These are phyloP conservation scores for Nephrotoma flavescens DNA, from an alignment of 2,888 invertebrate species.

Conservation along the genomic window DNA sequence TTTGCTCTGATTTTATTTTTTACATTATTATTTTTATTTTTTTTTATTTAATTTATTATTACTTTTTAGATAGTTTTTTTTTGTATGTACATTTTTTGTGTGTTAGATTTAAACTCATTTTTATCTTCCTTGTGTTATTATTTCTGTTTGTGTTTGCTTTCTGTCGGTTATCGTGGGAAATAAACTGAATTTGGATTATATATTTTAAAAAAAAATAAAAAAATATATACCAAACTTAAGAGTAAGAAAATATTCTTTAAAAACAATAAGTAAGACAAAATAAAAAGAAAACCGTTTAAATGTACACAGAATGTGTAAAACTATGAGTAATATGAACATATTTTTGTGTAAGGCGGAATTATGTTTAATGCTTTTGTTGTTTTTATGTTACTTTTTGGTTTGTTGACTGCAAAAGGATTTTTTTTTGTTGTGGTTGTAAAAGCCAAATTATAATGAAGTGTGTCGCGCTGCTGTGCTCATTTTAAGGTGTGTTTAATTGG, in stretches of 20 bases:
- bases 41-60: neutral
- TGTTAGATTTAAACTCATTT: neutral
- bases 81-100: neutral
- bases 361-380: neutral
- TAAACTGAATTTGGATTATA: slow-evolving; percentile 6
- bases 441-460: neutral
- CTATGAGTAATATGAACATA: neutral
- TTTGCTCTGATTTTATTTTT: neutral
- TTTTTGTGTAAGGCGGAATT: neutral
- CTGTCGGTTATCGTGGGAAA: slow-evolving; percentile 5
- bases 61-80: neutral
- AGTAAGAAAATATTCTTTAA: neutral
- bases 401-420: neutral
- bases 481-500: neutral
- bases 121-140: slow-evolving; percentile 3
- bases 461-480: neutral
- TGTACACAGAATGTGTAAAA: neutral
- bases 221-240: neutral
- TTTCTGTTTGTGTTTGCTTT: slow-evolving; percentile 3
- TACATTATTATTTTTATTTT: neutral
- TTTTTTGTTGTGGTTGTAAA: neutral
- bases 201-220: neutral
- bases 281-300: neutral
- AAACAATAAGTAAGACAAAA: neutral
- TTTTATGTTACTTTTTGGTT: neutral